phyloP scores from a whole-genome alignment of 2,797 vertebrate species.

The Hemibagrus guttatus region DNA sequence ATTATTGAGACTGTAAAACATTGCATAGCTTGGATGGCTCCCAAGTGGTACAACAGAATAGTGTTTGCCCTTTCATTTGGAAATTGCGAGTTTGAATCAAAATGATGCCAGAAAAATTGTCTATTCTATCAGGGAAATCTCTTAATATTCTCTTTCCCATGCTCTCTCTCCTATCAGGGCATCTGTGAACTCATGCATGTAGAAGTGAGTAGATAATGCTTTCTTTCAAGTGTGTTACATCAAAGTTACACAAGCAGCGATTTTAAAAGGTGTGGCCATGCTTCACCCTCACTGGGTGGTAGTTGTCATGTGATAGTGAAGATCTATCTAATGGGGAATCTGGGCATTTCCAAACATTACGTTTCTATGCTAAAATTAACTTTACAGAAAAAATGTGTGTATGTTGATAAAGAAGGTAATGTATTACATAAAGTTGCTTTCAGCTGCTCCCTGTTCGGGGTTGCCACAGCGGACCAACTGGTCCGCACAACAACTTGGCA shows the following conservation, averaged over 20 bases:
- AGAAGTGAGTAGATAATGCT: neutral
- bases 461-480: no score
- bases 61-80: neutral
- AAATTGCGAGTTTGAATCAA: neutral
- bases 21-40: neutral
- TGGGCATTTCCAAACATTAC: neutral
- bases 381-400: neutral
- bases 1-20: neutral
- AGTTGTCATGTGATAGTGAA: neutral
- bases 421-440: neutral
- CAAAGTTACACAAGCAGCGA: neutral
- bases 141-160: neutral
- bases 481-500: no score
- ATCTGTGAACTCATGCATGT: neutral
- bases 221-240: neutral
- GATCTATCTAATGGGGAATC: neutral
- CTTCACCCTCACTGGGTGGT: neutral
- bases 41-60: neutral
- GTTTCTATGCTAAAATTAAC: neutral
- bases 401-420: neutral
- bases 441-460: no score
- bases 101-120: neutral
- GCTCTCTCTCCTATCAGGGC: neutral
- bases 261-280: neutral
- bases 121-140: neutral